These are phyloP conservation scores for Propithecus perrieri DNA, from an alignment of 2,797 vertebrate genomes.

Conservation along the genomic window DNA sequence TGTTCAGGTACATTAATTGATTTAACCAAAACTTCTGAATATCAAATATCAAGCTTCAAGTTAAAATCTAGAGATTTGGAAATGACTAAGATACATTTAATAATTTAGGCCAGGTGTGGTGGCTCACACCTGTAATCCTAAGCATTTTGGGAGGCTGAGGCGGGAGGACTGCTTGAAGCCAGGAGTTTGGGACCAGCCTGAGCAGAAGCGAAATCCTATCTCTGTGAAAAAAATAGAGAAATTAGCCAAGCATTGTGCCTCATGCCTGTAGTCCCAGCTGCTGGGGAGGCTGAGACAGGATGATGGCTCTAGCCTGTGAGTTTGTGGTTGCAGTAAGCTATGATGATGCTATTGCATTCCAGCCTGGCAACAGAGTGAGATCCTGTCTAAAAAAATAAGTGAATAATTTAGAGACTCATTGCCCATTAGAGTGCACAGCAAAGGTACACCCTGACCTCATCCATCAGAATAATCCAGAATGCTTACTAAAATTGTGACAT, in stretches of 20 bases:
- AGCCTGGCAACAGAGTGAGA: background rate
- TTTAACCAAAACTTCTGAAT: background rate
- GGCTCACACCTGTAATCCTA: background rate
- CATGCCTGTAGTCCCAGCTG: background rate
- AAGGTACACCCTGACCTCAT: background rate
- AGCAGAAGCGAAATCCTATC: background rate
- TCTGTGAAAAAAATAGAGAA: background rate
- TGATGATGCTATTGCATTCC: background rate
- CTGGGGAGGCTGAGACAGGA: background rate
- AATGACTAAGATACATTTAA: background rate
- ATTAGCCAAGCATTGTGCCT: background rate
- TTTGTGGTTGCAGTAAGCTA: background rate
- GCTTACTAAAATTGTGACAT: background rate
- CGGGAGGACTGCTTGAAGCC: background rate
- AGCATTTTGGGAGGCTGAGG: background rate
- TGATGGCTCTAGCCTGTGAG: background rate
- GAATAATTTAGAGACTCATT: background rate
- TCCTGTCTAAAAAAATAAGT: background rate
- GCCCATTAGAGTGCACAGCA: rapidly evolving
- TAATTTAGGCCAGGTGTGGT: background rate
- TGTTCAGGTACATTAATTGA: background rate
- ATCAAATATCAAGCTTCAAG: background rate
- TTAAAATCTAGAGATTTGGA: background rate
- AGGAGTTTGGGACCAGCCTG: background rate
- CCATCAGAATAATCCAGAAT: background rate